Evolutionary conservation across 2,113 vertebrate genomes (phyloP).

Genomic region (Tor tambroides): DNA sequence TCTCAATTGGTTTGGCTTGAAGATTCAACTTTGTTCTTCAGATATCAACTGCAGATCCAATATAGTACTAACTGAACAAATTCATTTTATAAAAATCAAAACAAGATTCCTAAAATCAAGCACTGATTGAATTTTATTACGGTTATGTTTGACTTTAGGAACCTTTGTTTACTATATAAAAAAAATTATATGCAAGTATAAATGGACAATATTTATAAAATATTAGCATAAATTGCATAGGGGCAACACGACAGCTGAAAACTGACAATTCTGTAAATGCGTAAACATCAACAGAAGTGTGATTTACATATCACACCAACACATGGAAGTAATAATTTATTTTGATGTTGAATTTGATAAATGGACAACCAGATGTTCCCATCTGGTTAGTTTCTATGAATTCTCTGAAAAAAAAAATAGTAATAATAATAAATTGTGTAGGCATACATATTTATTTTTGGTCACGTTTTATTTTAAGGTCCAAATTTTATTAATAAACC

Average conservation of each 20-base stretch:
- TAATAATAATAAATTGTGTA: too few relatives aligned
- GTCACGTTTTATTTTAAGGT: too few relatives aligned
- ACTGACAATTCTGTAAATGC: neutral
- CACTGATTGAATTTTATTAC: too few relatives aligned
- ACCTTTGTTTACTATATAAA: neutral
- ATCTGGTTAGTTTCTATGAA: too few relatives aligned
- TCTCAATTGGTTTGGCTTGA: neutral
- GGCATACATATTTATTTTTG: too few relatives aligned
- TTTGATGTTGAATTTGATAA: too few relatives aligned
- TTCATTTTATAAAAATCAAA: neutral
- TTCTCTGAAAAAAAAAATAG: too few relatives aligned
- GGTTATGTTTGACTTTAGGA: too few relatives aligned
- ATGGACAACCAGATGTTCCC: too few relatives aligned
- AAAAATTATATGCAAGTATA: neutral
- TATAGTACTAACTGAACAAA: neutral
- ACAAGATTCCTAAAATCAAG: neutral
- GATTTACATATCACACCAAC: constrained; percentile 10
- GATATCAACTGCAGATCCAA: neutral
- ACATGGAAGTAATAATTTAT: neutral
- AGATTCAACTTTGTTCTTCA: neutral
- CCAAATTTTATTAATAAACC: too few relatives aligned
- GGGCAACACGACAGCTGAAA: neutral
- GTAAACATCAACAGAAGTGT: neutral
- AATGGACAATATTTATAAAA: neutral
- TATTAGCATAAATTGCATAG: neutral